phyloP scores from a whole-genome alignment of 1,140 invertebrate genomes.

The Zaprionus nigranus region DNA sequence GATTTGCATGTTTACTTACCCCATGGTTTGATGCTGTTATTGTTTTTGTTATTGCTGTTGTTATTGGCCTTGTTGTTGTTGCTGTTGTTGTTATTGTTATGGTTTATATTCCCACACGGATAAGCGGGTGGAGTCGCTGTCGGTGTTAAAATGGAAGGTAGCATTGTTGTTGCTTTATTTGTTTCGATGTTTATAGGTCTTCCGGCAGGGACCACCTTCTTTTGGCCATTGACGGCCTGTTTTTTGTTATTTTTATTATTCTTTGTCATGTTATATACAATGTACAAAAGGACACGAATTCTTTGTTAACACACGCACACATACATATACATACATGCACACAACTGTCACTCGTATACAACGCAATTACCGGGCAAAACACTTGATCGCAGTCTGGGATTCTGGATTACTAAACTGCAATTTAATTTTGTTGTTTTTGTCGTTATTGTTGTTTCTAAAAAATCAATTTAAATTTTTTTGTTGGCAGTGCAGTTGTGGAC shows the following conservation, averaged over 20 bases:
- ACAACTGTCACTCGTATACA: constrained; percentile 13
- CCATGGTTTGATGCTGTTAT: constrained; percentile 46
- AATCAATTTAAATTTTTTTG: neutral
- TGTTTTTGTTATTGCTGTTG: constrained; percentile 1
- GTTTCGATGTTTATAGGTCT: constrained; percentile 22
- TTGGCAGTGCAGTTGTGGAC: constrained; percentile 1
- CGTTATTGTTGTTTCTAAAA: neutral
- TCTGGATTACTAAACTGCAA: constrained; percentile 41
- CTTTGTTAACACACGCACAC: constrained; percentile 18
- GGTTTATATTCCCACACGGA: constrained; percentile 5
- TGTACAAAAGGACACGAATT: constrained; percentile 31
- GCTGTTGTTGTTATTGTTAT: constrained; percentile 9
- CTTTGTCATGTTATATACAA: constrained; percentile 57
- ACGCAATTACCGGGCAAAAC: constrained; percentile 17
- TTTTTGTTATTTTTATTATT: constrained; percentile 59
- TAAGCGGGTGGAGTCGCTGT: constrained; percentile 46
- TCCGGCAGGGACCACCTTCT: constrained; percentile 38
- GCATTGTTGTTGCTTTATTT: constrained; percentile 34
- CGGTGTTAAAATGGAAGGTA: constrained; percentile 41
- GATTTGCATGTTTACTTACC: constrained; percentile 42
- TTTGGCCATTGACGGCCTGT: constrained; percentile 27
- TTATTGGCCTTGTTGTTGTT: constrained; percentile 1
- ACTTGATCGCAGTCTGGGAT: constrained; percentile 23
- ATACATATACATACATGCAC: constrained; percentile 20
- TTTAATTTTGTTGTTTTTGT: constrained; percentile 36